A percentile compares a stretch with the other conserved stretches of the same genome.
Conservation (phyloP, 2,113 vertebrate species). For the Mustela nigripes region DNA sequence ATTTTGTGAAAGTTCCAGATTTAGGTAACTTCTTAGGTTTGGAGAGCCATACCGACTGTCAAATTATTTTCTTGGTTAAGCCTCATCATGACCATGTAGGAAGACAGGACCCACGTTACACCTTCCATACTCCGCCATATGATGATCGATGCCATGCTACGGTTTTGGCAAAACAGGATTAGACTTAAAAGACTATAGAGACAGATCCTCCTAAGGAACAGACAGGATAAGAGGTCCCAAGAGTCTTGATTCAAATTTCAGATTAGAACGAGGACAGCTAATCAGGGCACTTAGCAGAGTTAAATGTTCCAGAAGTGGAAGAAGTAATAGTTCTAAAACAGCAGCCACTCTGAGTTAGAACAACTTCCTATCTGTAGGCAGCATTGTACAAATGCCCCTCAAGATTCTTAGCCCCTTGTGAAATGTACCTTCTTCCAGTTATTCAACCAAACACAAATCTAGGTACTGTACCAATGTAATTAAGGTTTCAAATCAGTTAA, state of each 20-base stretch:
- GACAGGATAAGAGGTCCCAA: neutral
- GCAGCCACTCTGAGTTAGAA: neutral
- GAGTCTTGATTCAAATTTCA: neutral
- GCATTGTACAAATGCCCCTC: neutral
- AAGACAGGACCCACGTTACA: neutral
- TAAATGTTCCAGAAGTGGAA: neutral
- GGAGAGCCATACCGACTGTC: neutral
- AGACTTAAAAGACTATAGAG: neutral
- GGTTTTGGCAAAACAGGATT: neutral
- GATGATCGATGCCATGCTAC: neutral
- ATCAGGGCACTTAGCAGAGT: neutral
- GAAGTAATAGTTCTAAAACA: neutral
- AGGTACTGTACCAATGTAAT: neutral
- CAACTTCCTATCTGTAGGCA: neutral
- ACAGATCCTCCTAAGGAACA: neutral
- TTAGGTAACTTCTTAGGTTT: neutral
- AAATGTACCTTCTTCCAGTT: neutral
- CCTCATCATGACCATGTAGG: neutral
- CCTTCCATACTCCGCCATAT: neutral
- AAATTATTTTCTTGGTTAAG: neutral
- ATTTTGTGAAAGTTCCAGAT: neutral
- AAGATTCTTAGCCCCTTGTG: neutral
- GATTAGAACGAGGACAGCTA: neutral
- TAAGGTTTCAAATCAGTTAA: neutral
- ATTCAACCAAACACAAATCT: neutral